Base-by-base conservation (phyloP, 2,888 invertebrate genomes). In the Epiblema foenella region DNA sequence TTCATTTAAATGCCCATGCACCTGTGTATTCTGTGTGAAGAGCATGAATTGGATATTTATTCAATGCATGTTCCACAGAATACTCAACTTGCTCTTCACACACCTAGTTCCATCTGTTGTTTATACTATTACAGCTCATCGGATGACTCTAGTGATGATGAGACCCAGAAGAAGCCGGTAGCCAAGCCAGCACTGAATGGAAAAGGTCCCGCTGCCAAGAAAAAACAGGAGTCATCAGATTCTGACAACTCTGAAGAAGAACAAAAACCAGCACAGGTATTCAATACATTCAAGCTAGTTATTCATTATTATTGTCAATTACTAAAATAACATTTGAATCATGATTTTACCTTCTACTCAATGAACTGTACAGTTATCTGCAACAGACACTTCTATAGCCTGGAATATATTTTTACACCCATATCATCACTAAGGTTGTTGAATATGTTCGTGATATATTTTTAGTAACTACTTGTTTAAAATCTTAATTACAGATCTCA, bases 201-300 rank as follows among this genome's bases (percentile, higher is more conserved):
- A 17, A 89, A 89, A 79, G 77, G 77, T 77, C 81, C 86, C 1
- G 79, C 79, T 51, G 75, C 75, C 29, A 89, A 88, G 69, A 89
- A 89, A 73, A 83, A 83, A 66, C 79, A 85, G 69, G 85, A 86
- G n/a, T 88, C 89, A 5, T 89, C 90, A 57, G 89, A 89, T 73
- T 90, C 89, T 51, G 91, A 91, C 57, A 90, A 88, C 69, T 91
- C 90, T 1, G 89, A 91, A 66, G 89, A 90, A 77, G 90, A 91
- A 63, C 82, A 85, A 67, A 83, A 85, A 76, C 83, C 87, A 46
- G 77, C 83, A 75, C 80, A 83, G 77, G 86, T 88, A 74, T 18
- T 12, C 2, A 33, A 57, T 20, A 37, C 2, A 1, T 57, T 57
- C n/a, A n/a, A n/a, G 5, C 29, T 29, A 11, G 2, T 15, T 33